Evolutionary conservation across 2,113 vertebrate species (phyloP), one percentile per base, ranked within the genome.

Genomic region (Ophthalmotilapia sp.): DNA sequence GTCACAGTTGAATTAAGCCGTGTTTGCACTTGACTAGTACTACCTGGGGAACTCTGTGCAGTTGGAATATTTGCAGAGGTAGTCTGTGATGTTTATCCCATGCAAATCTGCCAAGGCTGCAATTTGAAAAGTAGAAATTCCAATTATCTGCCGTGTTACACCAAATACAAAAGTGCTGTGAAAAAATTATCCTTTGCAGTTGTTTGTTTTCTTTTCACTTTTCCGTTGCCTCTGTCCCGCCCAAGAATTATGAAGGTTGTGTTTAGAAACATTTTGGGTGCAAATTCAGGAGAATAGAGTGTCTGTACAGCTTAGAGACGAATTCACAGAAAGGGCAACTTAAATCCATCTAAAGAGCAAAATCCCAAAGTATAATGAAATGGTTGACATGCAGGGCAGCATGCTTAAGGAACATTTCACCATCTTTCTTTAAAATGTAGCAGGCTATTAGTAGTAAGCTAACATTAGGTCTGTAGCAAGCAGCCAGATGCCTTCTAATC

Each of bases 161-260:
- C 26, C 15, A 31, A 51, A 31, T 77, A 31, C 45, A 77, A 51
- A 77, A 49, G 26, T 49, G 15, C 45, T 77, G 73, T 77, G 26
- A 77, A 77, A 51, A 77, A 17, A 77, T 19, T 4, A 49, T 77
- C 26, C 42, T 5, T 49, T 77, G 15, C 9, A 49, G 14, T 31
- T 5, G 9, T 47, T 49, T 77, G 70, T 47, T 77, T 77, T 49
- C 26, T 31, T 49, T 77, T 31, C 2, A 49, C 40, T 49, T 31
- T 29, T 13, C 45, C 12, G 23, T 77, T 31, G 4, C 73, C 0
- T 51, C 26, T 77, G 26, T 51, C 6, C 26, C 0, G 0, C 45
- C 73, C 6, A 77, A 33, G 45, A 77, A 51, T 51, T 51, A 31
- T 51, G 45, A 51, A 51, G 26, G 26, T 47, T 51, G 45, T 12